A percentile compares a stretch with the other conserved stretches of the same genome.
phyloP scores from a whole-genome alignment of 2,113 vertebrate genomes.

The Nothoprocta pentlandii region DNA sequence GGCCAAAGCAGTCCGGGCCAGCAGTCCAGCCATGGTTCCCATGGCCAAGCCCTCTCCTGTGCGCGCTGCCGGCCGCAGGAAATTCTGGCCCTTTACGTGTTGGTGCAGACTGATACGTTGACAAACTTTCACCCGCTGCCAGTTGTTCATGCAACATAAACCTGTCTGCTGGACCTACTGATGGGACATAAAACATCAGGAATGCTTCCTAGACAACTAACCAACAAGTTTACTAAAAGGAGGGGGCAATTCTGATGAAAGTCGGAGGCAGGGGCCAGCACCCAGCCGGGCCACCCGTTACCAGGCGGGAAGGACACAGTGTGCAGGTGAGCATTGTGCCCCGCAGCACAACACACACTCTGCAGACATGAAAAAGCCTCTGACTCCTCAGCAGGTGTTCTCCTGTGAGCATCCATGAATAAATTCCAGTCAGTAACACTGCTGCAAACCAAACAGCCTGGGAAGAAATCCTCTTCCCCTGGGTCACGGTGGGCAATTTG shows the following conservation, averaged over 20 bases:
- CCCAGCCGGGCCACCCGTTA: no score
- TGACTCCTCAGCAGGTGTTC: not conserved
- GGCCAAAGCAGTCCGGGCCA: not conserved
- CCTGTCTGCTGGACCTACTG: not conserved
- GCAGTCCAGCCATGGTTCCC: not conserved
- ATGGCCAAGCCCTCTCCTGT: accelerated
- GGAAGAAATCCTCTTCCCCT: not conserved
- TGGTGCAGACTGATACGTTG: not conserved
- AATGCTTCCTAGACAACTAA: not conserved
- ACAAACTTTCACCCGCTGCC: not conserved
- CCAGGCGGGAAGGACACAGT: no score
- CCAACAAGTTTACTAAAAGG: not conserved
- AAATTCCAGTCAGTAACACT: accelerated
- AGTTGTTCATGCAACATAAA: not conserved
- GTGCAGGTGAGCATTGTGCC: no score
- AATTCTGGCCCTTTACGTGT: not conserved
- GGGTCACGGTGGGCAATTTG: not conserved
- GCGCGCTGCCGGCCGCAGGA: not conserved
- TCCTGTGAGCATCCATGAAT: not conserved
- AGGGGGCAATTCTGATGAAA: not conserved
- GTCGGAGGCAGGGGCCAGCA: not conserved
- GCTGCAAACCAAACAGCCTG: not conserved
- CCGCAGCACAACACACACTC: not conserved
- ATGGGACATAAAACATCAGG: not conserved
- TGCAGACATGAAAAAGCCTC: not conserved